Base-by-base conservation (phyloP, 2,797 vertebrate species). In the Xenopus petersii region DNA sequence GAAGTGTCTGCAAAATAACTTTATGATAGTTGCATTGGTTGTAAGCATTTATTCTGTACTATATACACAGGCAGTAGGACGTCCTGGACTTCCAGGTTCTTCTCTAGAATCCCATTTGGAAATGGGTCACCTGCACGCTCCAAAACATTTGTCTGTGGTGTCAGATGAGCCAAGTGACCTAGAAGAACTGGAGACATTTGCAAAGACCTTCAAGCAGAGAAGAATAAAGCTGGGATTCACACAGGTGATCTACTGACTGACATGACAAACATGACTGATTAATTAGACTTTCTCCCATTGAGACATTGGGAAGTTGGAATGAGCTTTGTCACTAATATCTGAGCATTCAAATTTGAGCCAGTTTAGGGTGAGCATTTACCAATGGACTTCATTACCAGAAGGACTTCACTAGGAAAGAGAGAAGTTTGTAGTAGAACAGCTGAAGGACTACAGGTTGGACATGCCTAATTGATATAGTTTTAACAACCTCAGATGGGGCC, bases 181-280 rank as follows among this genome's bases (percentile, higher is more conserved):
- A 75, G 97, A 99, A 81, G 97, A 99, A 70, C 89, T 99, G 72
- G 97, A 99, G 66, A 96, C 95, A 87, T 99, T 99, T 74, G 96
- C 97, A 11, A 99, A 99, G 86, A 95, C 96, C 1, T 99, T 99
- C 86, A 99, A 99, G 80, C 97, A 99, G 66, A 92, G 97, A 83
- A 93, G 97, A 81, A 99, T 99, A 85, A 99, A 99, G 80, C 83
- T 99, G 74, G 97, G 97, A 15, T 99, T 98, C 88, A 99, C 97
- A 0, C 97, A 99, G 95, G 97, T 96, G 81, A 81, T 5, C 36
- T 36, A 36, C 33, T 42, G 36, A 30, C 36, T 42, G 36, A 42
- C 36, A 42, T 42, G 36, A 42, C 4, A 42, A 42, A 42, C 36
- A 42, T 42, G 36, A 42, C 5, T 42, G 62, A 24, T 5, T 12